Conservation (phyloP, 1,140 invertebrate species). For the Neuroterus valhalla region DNA sequence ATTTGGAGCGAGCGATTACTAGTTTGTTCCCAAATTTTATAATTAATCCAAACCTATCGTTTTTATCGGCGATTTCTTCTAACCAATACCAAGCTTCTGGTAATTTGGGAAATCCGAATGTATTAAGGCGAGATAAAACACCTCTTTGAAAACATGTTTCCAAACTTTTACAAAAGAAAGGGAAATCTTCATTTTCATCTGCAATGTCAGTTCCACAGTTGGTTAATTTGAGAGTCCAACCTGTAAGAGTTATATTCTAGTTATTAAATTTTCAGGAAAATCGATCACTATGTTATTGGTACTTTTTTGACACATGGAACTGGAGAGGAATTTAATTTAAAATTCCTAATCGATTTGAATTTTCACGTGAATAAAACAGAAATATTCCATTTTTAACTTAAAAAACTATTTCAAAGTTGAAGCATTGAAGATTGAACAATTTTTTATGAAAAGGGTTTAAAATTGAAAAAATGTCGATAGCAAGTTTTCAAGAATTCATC, state of each 20-base stretch:
- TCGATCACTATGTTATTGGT: conserved; percentile 2
- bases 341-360: too few relatives aligned
- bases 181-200: conserved; percentile 68
- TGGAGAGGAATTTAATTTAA: too few relatives aligned
- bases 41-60: conserved; percentile 45
- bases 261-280: not conserved
- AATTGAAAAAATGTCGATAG: too few relatives aligned
- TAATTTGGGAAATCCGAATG: conserved; percentile 66
- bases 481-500: too few relatives aligned
- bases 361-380: too few relatives aligned
- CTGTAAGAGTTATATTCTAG: conserved; percentile 57
- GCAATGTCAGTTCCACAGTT: conserved; percentile 64
- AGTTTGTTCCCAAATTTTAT: not conserved
- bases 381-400: too few relatives aligned
- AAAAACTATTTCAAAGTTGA: too few relatives aligned
- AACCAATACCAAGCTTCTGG: conserved; percentile 75
- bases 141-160: conserved; percentile 76
- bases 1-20: not conserved
- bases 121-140: conserved; percentile 61
- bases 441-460: too few relatives aligned
- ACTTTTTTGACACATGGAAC: not conserved
- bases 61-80: conserved; percentile 65
- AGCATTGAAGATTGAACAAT: too few relatives aligned
- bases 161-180: conserved; percentile 71
- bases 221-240: conserved; percentile 70